Percentiles rank a stretch among this genome's conserved stretches.
Evolutionary conservation across 2,888 invertebrate species (phyloP).

Genomic region (Camponotus fellah): DNA sequence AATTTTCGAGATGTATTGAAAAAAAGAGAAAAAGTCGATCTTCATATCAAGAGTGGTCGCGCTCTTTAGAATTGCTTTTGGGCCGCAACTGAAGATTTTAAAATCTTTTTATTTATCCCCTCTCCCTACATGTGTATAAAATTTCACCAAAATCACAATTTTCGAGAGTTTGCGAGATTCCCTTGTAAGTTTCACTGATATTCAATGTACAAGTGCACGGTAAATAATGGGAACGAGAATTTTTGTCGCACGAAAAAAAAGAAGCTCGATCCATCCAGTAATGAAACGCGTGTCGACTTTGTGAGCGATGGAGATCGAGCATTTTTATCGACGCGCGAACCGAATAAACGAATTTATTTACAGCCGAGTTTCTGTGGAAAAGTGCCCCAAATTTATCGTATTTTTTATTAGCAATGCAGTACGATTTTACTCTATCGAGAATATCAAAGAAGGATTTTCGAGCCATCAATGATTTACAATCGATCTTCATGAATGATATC

Average conservation of each 20-base stretch:
- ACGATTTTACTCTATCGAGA: neutral
- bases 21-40: too few species aligned
- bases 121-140: too few species aligned
- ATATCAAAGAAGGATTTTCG: neutral
- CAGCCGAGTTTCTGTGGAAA: constrained; percentile 11
- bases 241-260: constrained; percentile 15
- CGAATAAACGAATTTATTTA: constrained; percentile 43
- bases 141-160: too few species aligned
- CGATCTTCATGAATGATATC: neutral
- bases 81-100: too few species aligned
- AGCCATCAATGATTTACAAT: neutral
- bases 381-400: neutral
- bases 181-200: neutral
- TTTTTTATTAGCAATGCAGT: neutral
- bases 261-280: constrained; percentile 14
- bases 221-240: constrained; percentile 31
- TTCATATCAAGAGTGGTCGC: too few species aligned
- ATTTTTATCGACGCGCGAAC: constrained; percentile 8
- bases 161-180: too few species aligned
- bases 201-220: constrained; percentile 15
- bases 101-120: too few species aligned
- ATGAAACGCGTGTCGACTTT: constrained; percentile 32
- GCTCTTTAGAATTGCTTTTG: too few species aligned
- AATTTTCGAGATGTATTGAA: too few species aligned
- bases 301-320: constrained; percentile 31